phyloP scores from a whole-genome alignment of 2,113 vertebrate species.

The Marmota flaviventris region DNA sequence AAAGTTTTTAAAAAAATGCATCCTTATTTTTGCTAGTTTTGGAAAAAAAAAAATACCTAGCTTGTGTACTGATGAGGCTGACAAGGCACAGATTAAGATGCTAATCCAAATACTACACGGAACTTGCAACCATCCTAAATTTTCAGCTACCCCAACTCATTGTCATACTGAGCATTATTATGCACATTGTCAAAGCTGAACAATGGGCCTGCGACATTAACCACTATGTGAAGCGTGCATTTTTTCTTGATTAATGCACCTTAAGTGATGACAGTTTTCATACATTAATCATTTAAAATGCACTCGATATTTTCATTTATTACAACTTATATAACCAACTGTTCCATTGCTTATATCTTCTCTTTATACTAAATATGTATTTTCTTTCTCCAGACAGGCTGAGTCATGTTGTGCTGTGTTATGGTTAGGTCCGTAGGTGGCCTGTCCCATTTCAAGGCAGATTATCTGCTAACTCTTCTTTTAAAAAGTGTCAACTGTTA shows the following conservation, averaged over 20 bases:
- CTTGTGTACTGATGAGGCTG: constrained; percentile 84
- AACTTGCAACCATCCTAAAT: constrained; percentile 90
- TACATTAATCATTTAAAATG: constrained; percentile 91
- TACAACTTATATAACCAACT: constrained; percentile 82
- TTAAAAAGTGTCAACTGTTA: constrained; percentile 37
- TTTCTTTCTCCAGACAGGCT: constrained; percentile 84
- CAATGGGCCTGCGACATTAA: constrained; percentile 85
- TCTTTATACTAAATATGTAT: constrained; percentile 79
- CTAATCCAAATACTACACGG: constrained; percentile 93
- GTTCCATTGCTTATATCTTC: constrained; percentile 82
- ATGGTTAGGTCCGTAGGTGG: constrained; percentile 67
- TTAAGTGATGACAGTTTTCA: constrained; percentile 84
- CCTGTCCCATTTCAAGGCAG: constrained; percentile 71
- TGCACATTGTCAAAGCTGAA: constrained; percentile 89
- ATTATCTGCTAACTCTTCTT: constrained; percentile 58
- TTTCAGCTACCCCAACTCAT: constrained; percentile 91
- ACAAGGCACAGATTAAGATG: constrained; percentile 88
- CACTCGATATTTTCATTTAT: constrained; percentile 88
- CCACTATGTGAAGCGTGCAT: constrained; percentile 85
- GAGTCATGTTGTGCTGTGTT: constrained; percentile 64
- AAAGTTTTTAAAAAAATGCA: constrained; percentile 77
- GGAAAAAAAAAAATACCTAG: constrained; percentile 60
- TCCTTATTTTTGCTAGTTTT: constrained; percentile 83
- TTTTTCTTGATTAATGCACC: constrained; percentile 88
- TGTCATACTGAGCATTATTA: constrained; percentile 90